A percentile compares a stretch with the other conserved stretches of the same genome.
Evolutionary conservation across 2,888 invertebrate species (phyloP).

Genomic region (Prenolepis imparis): DNA sequence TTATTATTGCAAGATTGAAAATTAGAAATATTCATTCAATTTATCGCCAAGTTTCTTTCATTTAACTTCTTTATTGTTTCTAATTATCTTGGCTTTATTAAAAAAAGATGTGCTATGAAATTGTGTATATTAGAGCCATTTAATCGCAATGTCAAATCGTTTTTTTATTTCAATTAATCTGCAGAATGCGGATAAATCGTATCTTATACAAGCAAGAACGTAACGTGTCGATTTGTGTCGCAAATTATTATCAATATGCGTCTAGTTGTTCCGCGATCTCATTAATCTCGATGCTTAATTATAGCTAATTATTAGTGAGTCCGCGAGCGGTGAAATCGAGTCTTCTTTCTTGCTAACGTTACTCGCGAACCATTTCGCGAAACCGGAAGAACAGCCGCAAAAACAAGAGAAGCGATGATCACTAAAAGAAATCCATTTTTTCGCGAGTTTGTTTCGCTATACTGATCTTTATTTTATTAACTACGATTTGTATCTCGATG

Average conservation of each 20-base stretch:
- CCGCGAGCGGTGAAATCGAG: conserved; percentile 66
- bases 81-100: conserved; percentile 5
- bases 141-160: conserved; percentile 11
- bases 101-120: neutral
- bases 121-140: neutral
- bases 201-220: neutral
- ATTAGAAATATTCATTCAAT: neutral
- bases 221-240: conserved; percentile 55
- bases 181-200: conserved; percentile 30
- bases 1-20: neutral
- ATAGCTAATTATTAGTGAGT: conserved; percentile 46
- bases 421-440: neutral
- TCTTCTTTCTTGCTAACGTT: conserved; percentile 57
- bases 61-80: neutral
- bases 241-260: conserved; percentile 58
- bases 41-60: conserved; percentile 1
- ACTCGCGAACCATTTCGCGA: conserved; percentile 39
- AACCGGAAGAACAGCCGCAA: conserved; percentile 16
- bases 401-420: neutral
- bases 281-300: conserved; percentile 56
- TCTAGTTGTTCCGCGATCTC: conserved; percentile 65
- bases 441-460: neutral
- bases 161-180: conserved; percentile 10
- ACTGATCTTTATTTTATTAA: neutral
- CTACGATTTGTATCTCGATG: neutral